These are phyloP conservation scores for Riparia riparia DNA, from an alignment of 2,113 vertebrate genomes.

Conservation along the genomic window DNA sequence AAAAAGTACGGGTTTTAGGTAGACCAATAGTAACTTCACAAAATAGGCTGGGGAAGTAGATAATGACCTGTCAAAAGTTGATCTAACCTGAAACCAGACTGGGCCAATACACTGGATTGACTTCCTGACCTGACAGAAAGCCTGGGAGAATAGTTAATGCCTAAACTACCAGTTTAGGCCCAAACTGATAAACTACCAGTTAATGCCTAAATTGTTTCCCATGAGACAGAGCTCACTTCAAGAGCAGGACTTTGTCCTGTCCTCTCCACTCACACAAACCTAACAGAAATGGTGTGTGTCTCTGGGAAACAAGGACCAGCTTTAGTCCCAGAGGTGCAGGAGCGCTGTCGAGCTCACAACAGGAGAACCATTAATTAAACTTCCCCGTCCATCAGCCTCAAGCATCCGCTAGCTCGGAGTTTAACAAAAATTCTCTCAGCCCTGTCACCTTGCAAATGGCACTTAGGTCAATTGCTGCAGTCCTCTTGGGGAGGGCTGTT, in stretches of 20 bases:
- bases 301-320: neutral
- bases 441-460: neutral
- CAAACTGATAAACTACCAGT: too few species aligned
- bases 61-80: neutral
- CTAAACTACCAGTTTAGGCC: neutral
- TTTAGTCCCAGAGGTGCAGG: neutral
- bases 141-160: neutral
- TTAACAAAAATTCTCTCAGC: neutral
- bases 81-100: neutral
- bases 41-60: neutral
- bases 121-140: neutral
- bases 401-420: neutral
- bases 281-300: rapidly evolving
- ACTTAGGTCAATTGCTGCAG: neutral
- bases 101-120: neutral
- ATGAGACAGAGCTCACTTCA: neutral
- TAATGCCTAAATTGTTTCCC: neutral
- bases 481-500: rapidly evolving
- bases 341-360: neutral
- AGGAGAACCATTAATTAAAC: neutral
- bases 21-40: neutral
- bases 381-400: neutral
- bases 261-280: neutral
- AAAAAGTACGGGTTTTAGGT: neutral
- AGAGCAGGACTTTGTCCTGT: neutral